Base-by-base conservation (phyloP, 2,888 invertebrate genomes). In the Latrodectus hesperus region DNA sequence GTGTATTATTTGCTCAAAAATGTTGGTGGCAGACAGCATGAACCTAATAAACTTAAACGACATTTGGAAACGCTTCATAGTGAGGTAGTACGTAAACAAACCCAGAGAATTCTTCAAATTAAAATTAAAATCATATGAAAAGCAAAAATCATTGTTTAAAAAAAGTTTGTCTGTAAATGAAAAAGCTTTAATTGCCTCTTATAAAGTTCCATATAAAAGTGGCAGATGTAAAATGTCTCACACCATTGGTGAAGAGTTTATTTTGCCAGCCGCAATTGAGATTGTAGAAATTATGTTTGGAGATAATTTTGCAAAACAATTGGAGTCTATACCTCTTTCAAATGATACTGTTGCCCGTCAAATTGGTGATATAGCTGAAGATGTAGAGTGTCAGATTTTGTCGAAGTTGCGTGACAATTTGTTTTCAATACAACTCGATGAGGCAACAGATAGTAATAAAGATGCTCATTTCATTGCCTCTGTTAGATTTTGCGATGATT, bases 321-420 rank as follows among this genome's bases (percentile, higher is more conserved):
- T 68, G 67, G 26, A 68, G 17, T 68, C 67, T 11, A 52, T 72
- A 73, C 80, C 64, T 80, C 80, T 81, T 81, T 81, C 81, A 81
- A 74, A 81, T 81, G 67, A 81, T 74, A 81, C 74, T 74, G 81
- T 81, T 81, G 81, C 73, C 67, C 53, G 67, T 81, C 81, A 74
- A 74, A 81, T 81, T 81, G 81, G 68, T 74, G 81, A 81, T 81
- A 81, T 81, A 81, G 81, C 81, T 81, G 81, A 81, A 74, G 81
- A 81, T 81, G 81, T 81, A 81, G 11, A 81, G 74, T 81, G 81
- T 74, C 67, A 81, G 81, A 74, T 81, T 73, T 81, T 74, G 53
- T 81, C 74, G 81, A 81, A 81, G 74, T 81, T 81, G 67, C 74
- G 81, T 80, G 73, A 80, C 80, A 80, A 77, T 68, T 77, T 68